Base-by-base conservation (phyloP, 2,888 invertebrate species). In the Fissipunctia ypsillon region DNA sequence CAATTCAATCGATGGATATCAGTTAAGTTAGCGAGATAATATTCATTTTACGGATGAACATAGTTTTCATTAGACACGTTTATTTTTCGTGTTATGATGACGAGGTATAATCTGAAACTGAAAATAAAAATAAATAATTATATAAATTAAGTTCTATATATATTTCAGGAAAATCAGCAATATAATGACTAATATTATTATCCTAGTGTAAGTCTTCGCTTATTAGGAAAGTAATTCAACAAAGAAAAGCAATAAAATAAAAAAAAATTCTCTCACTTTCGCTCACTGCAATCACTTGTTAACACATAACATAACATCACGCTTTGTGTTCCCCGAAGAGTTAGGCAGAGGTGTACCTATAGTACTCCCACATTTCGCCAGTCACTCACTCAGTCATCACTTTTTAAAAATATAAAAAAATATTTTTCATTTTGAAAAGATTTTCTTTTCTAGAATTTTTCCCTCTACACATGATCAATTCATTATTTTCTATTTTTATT, bases 401-500 rank as follows among this genome's bases (percentile, higher is more conserved):
- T n/a, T n/a, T n/a, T n/a, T n/a, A n/a, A n/a, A n/a, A n/a, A n/a
- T n/a, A n/a, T n/a, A n/a, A n/a, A n/a, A n/a, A n/a, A n/a, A n/a
- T n/a, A n/a, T 38, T 25, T 48, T 38, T 66, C 22, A 28, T 28
- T 25, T 16, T 22, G 19, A 38, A 28, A 38, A 38, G 1, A 35
- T n/a, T 6, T 41, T n/a, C 31, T n/a, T 52, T 22, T 22, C 2
- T 22, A 0, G 10, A n/a, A 9, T 4, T 38, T 54, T 48, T 38
- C 22, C 0, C 1, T n/a, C 19, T 25, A 35, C 9, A 16, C 22
- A 43, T 43, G 35, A 57, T 22, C 35, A 43, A 50, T 45, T 43
- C 43, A 50, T 25, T 77, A 57, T 50, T 57, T 56, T 2, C 54
- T 50, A 61, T 16, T 69, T 77, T 48, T n/a, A 43, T 35, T 78